Base-by-base conservation (phyloP, 2,888 invertebrate species). In the Tetranychus truncatus region DNA sequence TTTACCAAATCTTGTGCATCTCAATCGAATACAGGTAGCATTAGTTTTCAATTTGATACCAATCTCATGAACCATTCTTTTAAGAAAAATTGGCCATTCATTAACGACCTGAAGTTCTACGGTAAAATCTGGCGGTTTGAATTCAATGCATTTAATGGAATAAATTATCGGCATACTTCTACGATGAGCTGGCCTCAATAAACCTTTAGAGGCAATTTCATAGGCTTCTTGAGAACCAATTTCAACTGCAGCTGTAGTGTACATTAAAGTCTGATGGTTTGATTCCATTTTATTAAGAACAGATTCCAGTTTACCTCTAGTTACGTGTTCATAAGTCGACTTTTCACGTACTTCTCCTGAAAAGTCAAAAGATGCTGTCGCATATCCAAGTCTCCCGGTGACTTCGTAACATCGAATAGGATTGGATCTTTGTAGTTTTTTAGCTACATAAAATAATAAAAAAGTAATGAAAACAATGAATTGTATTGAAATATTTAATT, bases 101-200 rank as follows among this genome's bases (percentile, higher is more conserved):
- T 95, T 94, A 44, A 92, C 87, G 66, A 89, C 87, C 81, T 92
- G 91, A 45, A 96, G 84, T 85, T 95, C 95, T 81, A 97, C 83
- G 18, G 89, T 89, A 81, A 96, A 95, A 79, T 91, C 84, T 0
- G 96, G 96, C 18, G 88, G 86, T 44, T 88, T 84, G 82, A 91
- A 95, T 77, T 90, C 85, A 3, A 91, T 87, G 83, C 94, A 89
- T 82, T 89, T 91, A 45, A 96, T 87, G 45, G 90, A 88, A 83
- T 95, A 96, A 44, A 96, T 81, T 46, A 95, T 84, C 0, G 94
- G 91, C 44, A 88, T 84, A 76, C 88, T 88, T 66, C 84, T 86
- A 76, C n/a, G 46, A 8, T 86, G 83, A 0, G 85, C 84, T 0
- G 96, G 94, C 76, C 94, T 85, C 5, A 95, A 86, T 0, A 89